Conservation (phyloP, 1,140 invertebrate species). For the Drosophila mauritiana region DNA sequence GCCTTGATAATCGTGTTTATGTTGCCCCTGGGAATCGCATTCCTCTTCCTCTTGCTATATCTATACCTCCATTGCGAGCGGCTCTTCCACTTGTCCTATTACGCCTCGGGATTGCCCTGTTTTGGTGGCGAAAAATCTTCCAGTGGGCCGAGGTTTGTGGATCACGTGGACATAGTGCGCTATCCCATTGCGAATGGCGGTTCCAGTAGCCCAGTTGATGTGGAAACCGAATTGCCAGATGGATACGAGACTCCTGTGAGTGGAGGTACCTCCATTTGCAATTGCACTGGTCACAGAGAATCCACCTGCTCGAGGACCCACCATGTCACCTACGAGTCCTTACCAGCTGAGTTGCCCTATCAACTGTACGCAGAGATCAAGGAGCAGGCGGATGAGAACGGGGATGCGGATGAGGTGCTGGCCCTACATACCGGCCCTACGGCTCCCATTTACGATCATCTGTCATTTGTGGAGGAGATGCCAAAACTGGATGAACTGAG, state of each 20-base stretch:
- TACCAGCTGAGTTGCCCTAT: conserved; percentile 63
- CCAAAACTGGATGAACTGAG: conserved; percentile 24
- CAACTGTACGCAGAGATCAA: conserved; percentile 77
- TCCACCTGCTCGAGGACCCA: conserved; percentile 55
- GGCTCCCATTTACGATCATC: conserved; percentile 67
- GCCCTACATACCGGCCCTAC: conserved; percentile 8
- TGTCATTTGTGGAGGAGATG: conserved; percentile 46
- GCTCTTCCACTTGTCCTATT: conserved; percentile 77
- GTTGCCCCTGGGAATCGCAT: conserved; percentile 74
- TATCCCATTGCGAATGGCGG: conserved; percentile 62
- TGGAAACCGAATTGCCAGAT: conserved; percentile 46
- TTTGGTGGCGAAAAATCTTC: conserved; percentile 50
- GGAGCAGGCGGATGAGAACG: conserved; percentile 28
- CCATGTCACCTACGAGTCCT: conserved; percentile 74
- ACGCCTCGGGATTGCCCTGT: conserved; percentile 51
- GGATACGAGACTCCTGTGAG: conserved; percentile 78
- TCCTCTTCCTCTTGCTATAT: conserved; percentile 74
- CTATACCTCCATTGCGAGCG: conserved; percentile 79
- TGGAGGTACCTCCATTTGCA: conserved; percentile 67
- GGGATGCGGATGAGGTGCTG: not conserved
- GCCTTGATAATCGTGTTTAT: conserved; percentile 79
- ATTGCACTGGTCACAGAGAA: conserved; percentile 56
- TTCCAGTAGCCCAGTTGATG: conserved; percentile 4
- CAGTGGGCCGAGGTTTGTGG: conserved; percentile 48
- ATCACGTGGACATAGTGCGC: conserved; percentile 78